Conservation (phyloP, 2,888 invertebrate genomes). For the Diabrotica balteata region DNA sequence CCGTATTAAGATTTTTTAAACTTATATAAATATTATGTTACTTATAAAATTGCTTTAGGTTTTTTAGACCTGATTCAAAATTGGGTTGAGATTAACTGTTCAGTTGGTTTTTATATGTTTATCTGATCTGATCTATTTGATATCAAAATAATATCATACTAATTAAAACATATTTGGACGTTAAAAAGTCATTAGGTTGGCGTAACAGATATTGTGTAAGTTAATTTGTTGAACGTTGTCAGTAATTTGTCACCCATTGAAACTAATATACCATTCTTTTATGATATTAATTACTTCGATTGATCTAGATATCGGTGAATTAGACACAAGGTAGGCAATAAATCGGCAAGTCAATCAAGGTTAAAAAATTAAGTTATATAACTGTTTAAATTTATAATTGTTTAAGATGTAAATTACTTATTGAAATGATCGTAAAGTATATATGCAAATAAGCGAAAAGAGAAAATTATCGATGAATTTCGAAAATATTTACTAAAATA, state of each 20-base stretch:
- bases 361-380: background rate
- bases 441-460: too few species aligned
- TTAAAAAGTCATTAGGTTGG: constrained; percentile 7
- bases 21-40: too few species aligned
- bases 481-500: too few species aligned
- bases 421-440: too few species aligned
- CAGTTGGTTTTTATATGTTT: too few species aligned
- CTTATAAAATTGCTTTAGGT: too few species aligned
- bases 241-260: background rate
- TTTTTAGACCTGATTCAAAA: too few species aligned
- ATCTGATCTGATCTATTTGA: background rate
- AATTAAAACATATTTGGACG: constrained; percentile 10
- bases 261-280: background rate
- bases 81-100: too few species aligned
- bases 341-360: background rate
- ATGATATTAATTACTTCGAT: background rate
- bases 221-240: constrained; percentile 3
- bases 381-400: too few species aligned
- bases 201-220: background rate
- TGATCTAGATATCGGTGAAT: background rate
- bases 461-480: too few species aligned
- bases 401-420: too few species aligned
- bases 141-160: background rate
- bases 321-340: background rate
- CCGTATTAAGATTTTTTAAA: too few species aligned